Conservation (phyloP, 2,888 invertebrate species). For the Elaeidobius kamerunicus region DNA sequence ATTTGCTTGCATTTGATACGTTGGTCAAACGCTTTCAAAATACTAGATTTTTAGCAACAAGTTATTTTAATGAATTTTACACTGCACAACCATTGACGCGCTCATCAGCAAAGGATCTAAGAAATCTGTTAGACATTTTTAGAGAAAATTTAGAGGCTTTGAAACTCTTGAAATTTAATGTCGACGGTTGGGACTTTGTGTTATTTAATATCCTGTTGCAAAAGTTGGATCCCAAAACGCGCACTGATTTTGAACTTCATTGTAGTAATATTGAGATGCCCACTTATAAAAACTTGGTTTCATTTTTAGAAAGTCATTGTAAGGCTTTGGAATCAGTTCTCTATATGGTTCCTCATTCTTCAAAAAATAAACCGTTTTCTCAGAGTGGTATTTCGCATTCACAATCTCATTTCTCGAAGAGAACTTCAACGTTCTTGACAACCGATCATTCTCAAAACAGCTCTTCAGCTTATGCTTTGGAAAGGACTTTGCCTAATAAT, state of each 20-base stretch:
- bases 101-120: not conserved
- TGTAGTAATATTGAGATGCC: not conserved
- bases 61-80: not conserved
- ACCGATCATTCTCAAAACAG: not conserved
- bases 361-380: not conserved
- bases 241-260: conserved; percentile 1
- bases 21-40: not conserved
- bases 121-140: conserved; percentile 3
- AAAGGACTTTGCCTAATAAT: not conserved
- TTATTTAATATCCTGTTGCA: conserved; percentile 1
- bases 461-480: not conserved
- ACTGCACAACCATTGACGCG: not conserved
- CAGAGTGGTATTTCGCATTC: not conserved
- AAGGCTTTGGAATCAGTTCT: conserved; percentile 3
- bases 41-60: conserved; percentile 1
- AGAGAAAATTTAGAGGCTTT: not conserved
- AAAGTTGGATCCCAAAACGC: conserved; percentile 1
- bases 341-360: not conserved
- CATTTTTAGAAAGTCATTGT: not conserved
- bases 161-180: not conserved
- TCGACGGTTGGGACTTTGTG: not conserved
- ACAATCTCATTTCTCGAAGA: not conserved
- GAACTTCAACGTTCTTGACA: not conserved
- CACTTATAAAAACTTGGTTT: not conserved
- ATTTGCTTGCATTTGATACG: not conserved